These are phyloP conservation scores for Callorhinus ursinus DNA, from an alignment of 2,113 vertebrate genomes.

Conservation along the genomic window DNA sequence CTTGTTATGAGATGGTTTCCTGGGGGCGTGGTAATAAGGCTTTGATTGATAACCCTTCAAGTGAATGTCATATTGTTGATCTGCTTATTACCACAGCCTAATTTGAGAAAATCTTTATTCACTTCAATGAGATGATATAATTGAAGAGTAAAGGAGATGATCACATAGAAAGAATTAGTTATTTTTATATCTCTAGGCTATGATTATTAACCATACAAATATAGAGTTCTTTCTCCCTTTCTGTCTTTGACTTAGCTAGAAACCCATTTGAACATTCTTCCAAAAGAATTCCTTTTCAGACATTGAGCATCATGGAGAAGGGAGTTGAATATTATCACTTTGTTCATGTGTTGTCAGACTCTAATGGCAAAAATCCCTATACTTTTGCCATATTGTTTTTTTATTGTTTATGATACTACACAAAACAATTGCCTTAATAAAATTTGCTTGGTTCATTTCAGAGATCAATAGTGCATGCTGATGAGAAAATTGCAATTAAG, in stretches of 20 bases:
- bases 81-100: not conserved
- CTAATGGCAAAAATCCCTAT: not conserved
- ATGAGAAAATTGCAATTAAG: conserved; percentile 21
- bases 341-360: not conserved
- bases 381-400: not conserved
- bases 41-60: not conserved
- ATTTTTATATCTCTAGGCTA: not conserved
- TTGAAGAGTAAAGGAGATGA: not conserved
- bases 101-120: not conserved
- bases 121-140: not conserved
- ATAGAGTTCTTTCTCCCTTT: not conserved
- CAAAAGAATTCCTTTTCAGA: not conserved
- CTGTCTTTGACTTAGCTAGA: not conserved
- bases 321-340: not conserved
- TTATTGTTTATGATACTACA: not conserved
- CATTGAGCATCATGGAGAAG: not conserved
- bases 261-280: not conserved
- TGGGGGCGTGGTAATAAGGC: not conserved
- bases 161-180: not conserved
- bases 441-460: not conserved
- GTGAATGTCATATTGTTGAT: not conserved
- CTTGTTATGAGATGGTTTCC: not conserved
- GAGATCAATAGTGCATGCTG: not conserved
- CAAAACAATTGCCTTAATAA: not conserved
- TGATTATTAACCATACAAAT: not conserved